Base-by-base conservation (phyloP, 2,888 invertebrate genomes). In the Odiellus spinosus region DNA sequence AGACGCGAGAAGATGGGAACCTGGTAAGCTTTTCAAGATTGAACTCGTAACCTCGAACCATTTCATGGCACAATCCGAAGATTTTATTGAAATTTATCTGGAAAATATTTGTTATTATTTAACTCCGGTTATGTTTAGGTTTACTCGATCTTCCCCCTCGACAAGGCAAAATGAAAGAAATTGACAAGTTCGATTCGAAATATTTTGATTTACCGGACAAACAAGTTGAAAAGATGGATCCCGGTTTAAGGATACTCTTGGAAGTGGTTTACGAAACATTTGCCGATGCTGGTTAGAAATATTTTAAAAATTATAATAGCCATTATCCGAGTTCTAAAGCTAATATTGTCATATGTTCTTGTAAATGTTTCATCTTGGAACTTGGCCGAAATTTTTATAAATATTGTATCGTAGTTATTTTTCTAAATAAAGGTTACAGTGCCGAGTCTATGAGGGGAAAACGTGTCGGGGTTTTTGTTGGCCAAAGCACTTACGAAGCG, bases 401-500 rank as follows among this genome's bases (percentile, higher is more conserved):
- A n/a, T n/a, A n/a, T n/a, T n/a, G n/a, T n/a, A n/a, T n/a, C n/a
- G n/a, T n/a, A n/a, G n/a, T n/a, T n/a, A 42, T 8, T 43, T 43
- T 11, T 18, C 3, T 40, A 40, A 12, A 2, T 2, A 39, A 15
- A 76, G 61, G 67, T 71, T 59, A 82, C 49, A 87, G 84, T 67
- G 93, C 95, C 6, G 69, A 71, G 45, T 80, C 81, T 56, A 65
- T 91, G 46, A 76, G 82, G 58, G 95, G 95, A 46, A 75, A 81
- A 8, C 81, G 77, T 60, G 91, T 91, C 41, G 96, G 95, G 51
- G 95, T 96, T 1, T 96, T 81, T 67, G 77, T 95, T 55, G 95
- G 95, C 50, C 85, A 82, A 59, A 85, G 85, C 80, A 78, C 82
- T 18, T 66, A 69, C 40, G 82, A 88, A 66, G 57, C 21, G 1